Conservation (phyloP, 1,140 invertebrate species). For the Danaus melanippus region DNA sequence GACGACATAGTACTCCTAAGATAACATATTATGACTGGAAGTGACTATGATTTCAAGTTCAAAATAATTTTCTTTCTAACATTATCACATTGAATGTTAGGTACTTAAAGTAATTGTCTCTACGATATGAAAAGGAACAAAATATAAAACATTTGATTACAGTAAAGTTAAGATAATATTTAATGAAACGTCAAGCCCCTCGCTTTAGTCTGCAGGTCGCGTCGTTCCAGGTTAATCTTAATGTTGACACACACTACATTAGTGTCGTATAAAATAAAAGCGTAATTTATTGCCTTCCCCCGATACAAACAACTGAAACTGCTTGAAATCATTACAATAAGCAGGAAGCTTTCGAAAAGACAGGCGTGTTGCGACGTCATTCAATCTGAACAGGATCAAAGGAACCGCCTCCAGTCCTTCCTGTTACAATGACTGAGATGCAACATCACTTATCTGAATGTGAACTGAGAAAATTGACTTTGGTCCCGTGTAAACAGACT, state of each 20-base stretch:
- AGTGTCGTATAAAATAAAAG: conserved; percentile 64
- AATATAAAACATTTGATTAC: conserved; percentile 32
- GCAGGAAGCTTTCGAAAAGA: not conserved
- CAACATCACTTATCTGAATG: conserved; percentile 12
- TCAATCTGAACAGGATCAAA: not conserved
- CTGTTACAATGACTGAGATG: conserved; percentile 18
- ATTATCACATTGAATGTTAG: conserved; percentile 61
- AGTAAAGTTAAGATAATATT: conserved; percentile 25
- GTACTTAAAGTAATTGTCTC: conserved; percentile 31
- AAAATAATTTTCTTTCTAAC: conserved; percentile 42
- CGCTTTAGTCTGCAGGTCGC: conserved; percentile 16
- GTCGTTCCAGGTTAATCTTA: not conserved
- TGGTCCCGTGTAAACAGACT: conserved; percentile 48
- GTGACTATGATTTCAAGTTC: conserved; percentile 66
- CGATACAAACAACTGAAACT: conserved; percentile 31
- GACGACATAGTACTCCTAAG: conserved; percentile 54
- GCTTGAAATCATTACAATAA: conserved; percentile 11
- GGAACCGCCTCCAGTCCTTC: not conserved
- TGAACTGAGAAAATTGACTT: conserved; percentile 25
- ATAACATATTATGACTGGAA: conserved; percentile 70
- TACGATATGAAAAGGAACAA: conserved; percentile 56
- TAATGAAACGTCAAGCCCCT: conserved; percentile 42
- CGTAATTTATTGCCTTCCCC: conserved; percentile 75
- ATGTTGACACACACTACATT: conserved; percentile 21
- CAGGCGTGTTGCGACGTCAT: no score